Conservation (phyloP, 2,113 vertebrate species). For the Takifugu flavidus region DNA sequence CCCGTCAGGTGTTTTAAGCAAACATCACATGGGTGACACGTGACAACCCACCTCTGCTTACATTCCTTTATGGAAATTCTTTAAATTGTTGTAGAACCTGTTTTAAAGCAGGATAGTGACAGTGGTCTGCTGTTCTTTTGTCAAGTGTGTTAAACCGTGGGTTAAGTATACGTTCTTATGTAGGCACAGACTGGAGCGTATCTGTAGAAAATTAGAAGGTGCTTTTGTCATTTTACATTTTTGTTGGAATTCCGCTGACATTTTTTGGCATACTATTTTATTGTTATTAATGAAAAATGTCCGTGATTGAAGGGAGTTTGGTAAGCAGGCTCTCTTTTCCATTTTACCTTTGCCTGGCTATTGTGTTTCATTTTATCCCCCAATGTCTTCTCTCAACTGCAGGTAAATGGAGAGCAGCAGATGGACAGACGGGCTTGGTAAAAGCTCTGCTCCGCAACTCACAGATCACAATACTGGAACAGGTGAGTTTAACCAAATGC, state of each 20-base stretch:
- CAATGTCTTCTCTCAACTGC: slow-evolving; percentile 5
- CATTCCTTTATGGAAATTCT: slow-evolving; percentile 7
- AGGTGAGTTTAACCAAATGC: slow-evolving; percentile 68
- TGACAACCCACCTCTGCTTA: slow-evolving; percentile 13
- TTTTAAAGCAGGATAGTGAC: slow-evolving; percentile 33
- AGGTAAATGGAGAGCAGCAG: slow-evolving; percentile 81
- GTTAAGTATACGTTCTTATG: background rate
- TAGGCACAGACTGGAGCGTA: background rate
- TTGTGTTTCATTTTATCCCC: background rate
- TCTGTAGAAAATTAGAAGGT: too few relatives aligned
- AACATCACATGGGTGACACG: slow-evolving; percentile 32
- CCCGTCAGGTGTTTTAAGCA: slow-evolving; percentile 36
- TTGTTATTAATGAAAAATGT: background rate
- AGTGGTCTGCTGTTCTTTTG: background rate
- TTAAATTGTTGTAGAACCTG: slow-evolving; percentile 35
- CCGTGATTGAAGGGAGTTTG: background rate
- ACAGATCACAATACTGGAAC: slow-evolving; percentile 70
- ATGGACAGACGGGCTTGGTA: slow-evolving; percentile 74
- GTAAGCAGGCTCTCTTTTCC: too few relatives aligned
- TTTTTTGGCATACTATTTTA: too few relatives aligned
- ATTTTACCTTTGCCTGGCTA: too few relatives aligned
- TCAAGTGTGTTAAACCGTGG: too few relatives aligned
- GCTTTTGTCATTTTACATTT: too few relatives aligned
- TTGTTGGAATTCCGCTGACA: too few relatives aligned
- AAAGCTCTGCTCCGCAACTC: slow-evolving; percentile 72